Conservation (phyloP, 1,140 invertebrate genomes). For the Dermatophagoides farinae region DNA sequence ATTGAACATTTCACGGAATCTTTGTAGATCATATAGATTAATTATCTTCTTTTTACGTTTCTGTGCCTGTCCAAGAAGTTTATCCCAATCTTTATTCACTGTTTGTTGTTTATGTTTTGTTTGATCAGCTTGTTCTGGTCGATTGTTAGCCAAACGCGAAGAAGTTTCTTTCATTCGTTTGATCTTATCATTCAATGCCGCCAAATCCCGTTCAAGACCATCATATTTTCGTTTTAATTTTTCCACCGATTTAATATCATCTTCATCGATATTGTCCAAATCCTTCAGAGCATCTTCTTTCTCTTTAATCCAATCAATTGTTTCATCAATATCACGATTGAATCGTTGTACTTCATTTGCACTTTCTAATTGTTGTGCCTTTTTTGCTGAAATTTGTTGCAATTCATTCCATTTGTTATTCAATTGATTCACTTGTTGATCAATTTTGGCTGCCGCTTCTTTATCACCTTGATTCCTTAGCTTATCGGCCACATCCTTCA, state of each 20-base stretch:
- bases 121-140: conserved; percentile 72
- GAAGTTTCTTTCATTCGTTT: conserved; percentile 73
- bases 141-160: conserved; percentile 68
- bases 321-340: conserved; percentile 95
- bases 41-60: conserved; percentile 51
- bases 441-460: conserved; percentile 91
- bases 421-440: conserved; percentile 74
- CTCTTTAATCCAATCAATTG: conserved; percentile 95
- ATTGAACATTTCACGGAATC: conserved; percentile 91
- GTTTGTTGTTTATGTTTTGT: conserved; percentile 77
- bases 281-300: conserved; percentile 91
- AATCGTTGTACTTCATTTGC: conserved; percentile 97
- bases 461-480: conserved; percentile 82
- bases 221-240: conserved; percentile 93
- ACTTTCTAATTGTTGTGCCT: conserved; percentile 87
- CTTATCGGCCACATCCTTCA: conserved; percentile 84
- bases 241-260: conserved; percentile 87
- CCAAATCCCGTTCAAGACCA: conserved; percentile 87
- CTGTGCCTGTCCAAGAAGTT: conserved; percentile 55
- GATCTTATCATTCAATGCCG: conserved; percentile 92
- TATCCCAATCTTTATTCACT: conserved; percentile 79
- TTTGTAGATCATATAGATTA: conserved; percentile 80
- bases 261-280: conserved; percentile 90
- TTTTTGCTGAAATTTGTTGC: conserved; percentile 71
- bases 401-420: conserved; percentile 80